Percentiles rank a stretch among this genome's conserved stretches.
These are phyloP conservation scores for Cybosia mesomella DNA, from an alignment of 2,888 invertebrate species.

Conservation along the genomic window DNA sequence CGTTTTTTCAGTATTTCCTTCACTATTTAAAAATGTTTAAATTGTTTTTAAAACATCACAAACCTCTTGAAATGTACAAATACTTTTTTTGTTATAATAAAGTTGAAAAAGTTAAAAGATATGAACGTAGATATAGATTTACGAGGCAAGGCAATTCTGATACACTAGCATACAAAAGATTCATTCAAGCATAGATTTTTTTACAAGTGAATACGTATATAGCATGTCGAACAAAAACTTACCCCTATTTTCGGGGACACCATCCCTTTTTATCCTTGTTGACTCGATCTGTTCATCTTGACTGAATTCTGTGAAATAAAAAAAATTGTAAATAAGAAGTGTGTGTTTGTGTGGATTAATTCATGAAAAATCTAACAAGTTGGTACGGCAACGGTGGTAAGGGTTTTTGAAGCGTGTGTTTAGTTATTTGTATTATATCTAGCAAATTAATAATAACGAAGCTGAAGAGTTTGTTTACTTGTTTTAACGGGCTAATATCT, in stretches of 20 bases:
- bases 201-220: constrained; percentile 40
- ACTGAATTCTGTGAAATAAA: constrained; percentile 77
- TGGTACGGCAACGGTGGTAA: too few species aligned
- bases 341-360: not conserved
- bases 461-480: too few species aligned
- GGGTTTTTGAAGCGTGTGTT: too few species aligned
- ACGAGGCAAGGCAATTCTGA: constrained; percentile 25
- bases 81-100: constrained; percentile 30
- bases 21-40: too few species aligned
- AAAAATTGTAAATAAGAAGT: constrained; percentile 16
- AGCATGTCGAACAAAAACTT: constrained; percentile 51
- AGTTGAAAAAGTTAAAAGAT: constrained; percentile 39
- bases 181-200: constrained; percentile 60
- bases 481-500: too few species aligned
- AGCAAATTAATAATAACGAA: too few species aligned
- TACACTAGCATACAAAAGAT: constrained; percentile 39
- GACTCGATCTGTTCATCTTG: constrained; percentile 77
- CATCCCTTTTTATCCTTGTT: constrained; percentile 81
- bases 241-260: constrained; percentile 85
- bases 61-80: constrained; percentile 42
- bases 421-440: too few species aligned
- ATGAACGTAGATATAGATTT: constrained; percentile 29
- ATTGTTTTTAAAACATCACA: constrained; percentile 35
- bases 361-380: too few species aligned
- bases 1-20: not conserved